These are phyloP conservation scores for Ephestia elutella DNA, from an alignment of 1,140 invertebrate species.

Conservation along the genomic window DNA sequence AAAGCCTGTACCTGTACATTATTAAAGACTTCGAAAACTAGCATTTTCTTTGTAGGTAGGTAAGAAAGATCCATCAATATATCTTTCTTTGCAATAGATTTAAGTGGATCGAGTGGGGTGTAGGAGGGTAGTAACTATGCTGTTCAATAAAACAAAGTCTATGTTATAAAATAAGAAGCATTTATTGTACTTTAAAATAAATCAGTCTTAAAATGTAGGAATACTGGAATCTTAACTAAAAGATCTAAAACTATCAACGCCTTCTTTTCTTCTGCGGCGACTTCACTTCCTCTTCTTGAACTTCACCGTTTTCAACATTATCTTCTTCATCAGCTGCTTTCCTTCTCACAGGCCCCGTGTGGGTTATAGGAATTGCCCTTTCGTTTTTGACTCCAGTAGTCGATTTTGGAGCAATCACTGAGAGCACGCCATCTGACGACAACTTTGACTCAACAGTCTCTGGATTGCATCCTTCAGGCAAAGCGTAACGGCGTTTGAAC, in stretches of 20 bases:
- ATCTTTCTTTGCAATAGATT: too few relatives aligned
- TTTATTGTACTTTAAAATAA: slow-evolving; percentile 17
- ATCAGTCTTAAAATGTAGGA: slow-evolving; percentile 26
- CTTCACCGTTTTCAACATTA: slow-evolving; percentile 29
- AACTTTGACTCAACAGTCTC: slow-evolving; percentile 79
- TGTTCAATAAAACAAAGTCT: slow-evolving; percentile 5
- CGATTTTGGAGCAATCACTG: slow-evolving; percentile 77
- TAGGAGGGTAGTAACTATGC: too few relatives aligned
- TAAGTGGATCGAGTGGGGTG: too few relatives aligned
- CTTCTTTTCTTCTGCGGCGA: slow-evolving; percentile 49
- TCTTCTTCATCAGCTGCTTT: slow-evolving; percentile 38
- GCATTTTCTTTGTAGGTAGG: too few relatives aligned
- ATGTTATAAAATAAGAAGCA: slow-evolving; percentile 2
- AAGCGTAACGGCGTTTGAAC: slow-evolving; percentile 80
- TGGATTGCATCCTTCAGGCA: slow-evolving; percentile 82
- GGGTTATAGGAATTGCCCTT: slow-evolving; percentile 44
- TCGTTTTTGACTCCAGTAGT: slow-evolving; percentile 33
- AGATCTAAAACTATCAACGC: slow-evolving; percentile 25
- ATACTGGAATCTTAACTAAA: neutral
- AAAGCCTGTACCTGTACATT: too few relatives aligned
- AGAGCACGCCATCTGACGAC: slow-evolving; percentile 85
- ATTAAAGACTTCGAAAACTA: too few relatives aligned
- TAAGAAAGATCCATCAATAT: too few relatives aligned
- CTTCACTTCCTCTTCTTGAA: slow-evolving; percentile 30
- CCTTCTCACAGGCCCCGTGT: slow-evolving; percentile 52